These are phyloP conservation scores for Nomia melanderi DNA, from an alignment of 1,140 invertebrate genomes.

Conservation along the genomic window DNA sequence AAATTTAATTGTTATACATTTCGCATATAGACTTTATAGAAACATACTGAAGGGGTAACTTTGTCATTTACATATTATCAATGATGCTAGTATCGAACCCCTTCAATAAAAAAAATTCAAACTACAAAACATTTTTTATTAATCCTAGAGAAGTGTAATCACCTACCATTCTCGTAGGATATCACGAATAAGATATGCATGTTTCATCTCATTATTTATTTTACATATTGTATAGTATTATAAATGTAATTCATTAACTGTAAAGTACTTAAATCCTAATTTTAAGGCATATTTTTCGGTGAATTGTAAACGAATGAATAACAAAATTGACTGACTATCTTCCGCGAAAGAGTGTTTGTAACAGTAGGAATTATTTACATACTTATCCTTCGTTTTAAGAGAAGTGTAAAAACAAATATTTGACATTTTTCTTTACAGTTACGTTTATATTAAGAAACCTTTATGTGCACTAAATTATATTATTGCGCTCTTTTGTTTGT, in stretches of 20 bases:
- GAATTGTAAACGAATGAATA: constrained; percentile 50
- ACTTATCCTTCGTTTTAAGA: constrained; percentile 1
- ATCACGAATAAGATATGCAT: background rate
- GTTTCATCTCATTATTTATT: constrained; percentile 50
- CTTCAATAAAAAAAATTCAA: constrained; percentile 18
- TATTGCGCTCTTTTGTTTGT: constrained; percentile 19
- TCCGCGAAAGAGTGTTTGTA: constrained; percentile 18
- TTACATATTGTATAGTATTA: constrained; percentile 58
- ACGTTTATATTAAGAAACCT: constrained; percentile 32
- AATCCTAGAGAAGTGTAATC: background rate
- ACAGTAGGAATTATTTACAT: constrained; percentile 30
- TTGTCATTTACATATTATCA: background rate
- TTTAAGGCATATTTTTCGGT: constrained; percentile 65
- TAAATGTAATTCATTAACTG: constrained; percentile 64
- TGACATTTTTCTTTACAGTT: constrained; percentile 25
- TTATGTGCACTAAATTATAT: constrained; percentile 42
- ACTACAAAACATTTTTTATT: constrained; percentile 15
- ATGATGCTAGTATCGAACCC: background rate
- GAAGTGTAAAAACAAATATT: constrained; percentile 29
- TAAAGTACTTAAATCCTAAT: constrained; percentile 58
- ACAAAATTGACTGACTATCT: constrained; percentile 37
- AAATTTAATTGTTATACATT: background rate
- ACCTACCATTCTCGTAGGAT: background rate
- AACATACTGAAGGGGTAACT: background rate
- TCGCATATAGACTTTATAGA: background rate